These are phyloP conservation scores for Apoda limacodes DNA, from an alignment of 2,888 invertebrate genomes.

Conservation along the genomic window DNA sequence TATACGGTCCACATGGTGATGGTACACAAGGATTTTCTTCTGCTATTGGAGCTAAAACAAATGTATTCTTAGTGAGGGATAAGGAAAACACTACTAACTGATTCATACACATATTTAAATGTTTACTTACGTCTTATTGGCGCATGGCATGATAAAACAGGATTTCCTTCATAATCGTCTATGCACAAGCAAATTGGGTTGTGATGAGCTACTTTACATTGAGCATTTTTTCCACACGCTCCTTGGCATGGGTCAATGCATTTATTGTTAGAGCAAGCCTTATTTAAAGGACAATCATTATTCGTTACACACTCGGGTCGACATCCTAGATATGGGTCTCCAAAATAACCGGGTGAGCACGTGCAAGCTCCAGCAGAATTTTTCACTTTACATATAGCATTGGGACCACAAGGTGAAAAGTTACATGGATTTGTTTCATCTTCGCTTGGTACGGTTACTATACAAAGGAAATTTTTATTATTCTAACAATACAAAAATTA, in stretches of 20 bases:
- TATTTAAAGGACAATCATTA: conserved; percentile 80
- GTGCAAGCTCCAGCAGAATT: conserved; percentile 87
- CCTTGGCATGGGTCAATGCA: conserved; percentile 87
- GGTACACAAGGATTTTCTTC: conserved; percentile 76
- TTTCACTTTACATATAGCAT: conserved; percentile 84
- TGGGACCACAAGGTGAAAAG: conserved; percentile 89
- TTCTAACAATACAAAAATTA: conserved; percentile 1
- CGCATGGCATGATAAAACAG: conserved; percentile 69
- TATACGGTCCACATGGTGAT: conserved; percentile 83
- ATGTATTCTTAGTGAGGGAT: too few species aligned
- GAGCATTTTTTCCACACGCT: conserved; percentile 83
- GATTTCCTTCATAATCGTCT: conserved; percentile 83
- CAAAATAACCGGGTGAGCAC: conserved; percentile 84
- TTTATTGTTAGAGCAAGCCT: conserved; percentile 86
- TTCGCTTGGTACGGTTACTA: conserved; percentile 71
- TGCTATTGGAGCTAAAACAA: conserved; percentile 48
- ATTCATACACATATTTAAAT: not conserved
- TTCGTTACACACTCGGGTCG: conserved; percentile 88
- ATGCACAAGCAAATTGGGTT: conserved; percentile 84
- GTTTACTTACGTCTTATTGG: conserved; percentile 52
- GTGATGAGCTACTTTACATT: conserved; percentile 85
- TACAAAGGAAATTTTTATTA: conserved; percentile 2
- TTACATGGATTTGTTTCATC: conserved; percentile 81
- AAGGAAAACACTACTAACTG: too few species aligned
- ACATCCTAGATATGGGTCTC: conserved; percentile 89